These are phyloP conservation scores for Pocillopora grandis DNA, from an alignment of 92 coral and sea anemone species.

Conservation along the genomic window DNA sequence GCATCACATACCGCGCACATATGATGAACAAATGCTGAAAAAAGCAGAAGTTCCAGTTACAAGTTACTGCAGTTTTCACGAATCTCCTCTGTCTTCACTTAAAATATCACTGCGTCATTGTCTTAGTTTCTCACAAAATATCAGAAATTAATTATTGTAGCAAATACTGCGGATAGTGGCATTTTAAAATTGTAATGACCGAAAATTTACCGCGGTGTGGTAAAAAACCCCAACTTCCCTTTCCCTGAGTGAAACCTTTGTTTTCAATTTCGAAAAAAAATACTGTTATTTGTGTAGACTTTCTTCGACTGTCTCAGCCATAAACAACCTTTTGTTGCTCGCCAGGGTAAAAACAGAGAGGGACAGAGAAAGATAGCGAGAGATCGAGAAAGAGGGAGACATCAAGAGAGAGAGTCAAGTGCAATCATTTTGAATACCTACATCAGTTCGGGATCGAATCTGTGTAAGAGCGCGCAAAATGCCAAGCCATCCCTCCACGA, in stretches of 20 bases:
- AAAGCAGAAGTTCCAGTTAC: too few species aligned
- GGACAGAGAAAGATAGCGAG: not conserved
- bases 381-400: too few species aligned
- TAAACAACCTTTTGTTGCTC: not conserved
- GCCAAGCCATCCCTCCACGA: slow-evolving; percentile 60
- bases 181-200: not conserved
- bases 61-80: not conserved
- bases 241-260: not conserved
- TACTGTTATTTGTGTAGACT: not conserved
- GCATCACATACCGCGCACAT: too few species aligned
- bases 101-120: not conserved
- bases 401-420: not conserved
- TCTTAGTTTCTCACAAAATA: not conserved
- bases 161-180: too few species aligned
- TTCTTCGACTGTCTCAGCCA: not conserved
- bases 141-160: too few species aligned
- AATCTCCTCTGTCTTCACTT: not conserved
- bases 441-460: slow-evolving; percentile 54
- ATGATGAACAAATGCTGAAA: too few species aligned
- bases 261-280: not conserved
- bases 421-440: slow-evolving; percentile 27
- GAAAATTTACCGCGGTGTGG: not conserved
- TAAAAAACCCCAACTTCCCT: too few species aligned
- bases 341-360: not conserved
- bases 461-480: slow-evolving; percentile 57